These are phyloP conservation scores for Epinotia nisella DNA, from an alignment of 2,888 invertebrate genomes.

Conservation along the genomic window DNA sequence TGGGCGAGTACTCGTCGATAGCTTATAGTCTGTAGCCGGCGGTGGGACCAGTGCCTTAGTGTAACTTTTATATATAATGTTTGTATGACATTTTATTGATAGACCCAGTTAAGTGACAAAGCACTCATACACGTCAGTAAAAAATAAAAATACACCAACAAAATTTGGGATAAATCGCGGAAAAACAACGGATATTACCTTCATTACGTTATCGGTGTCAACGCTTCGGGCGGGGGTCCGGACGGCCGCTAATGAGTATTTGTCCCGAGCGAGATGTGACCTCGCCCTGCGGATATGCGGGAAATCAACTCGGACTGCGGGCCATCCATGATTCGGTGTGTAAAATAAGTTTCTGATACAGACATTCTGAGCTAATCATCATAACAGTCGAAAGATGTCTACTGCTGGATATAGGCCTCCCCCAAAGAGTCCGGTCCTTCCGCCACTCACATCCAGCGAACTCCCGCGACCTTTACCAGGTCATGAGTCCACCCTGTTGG, in stretches of 20 bases:
- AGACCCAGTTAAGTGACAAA: no score
- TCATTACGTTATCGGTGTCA: conserved; percentile 38
- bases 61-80: no score
- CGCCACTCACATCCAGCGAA: no score
- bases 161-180: conserved; percentile 26
- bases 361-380: neutral
- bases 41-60: no score
- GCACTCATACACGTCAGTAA: neutral
- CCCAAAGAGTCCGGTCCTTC: no score
- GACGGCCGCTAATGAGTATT: conserved; percentile 28
- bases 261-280: conserved; percentile 3
- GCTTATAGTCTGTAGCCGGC: no score
- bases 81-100: no score
- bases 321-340: neutral
- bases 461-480: no score
- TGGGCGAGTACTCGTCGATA: no score
- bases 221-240: conserved; percentile 13
- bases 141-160: neutral
- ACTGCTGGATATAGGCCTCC: no score
- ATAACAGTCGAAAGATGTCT: no score
- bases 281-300: conserved; percentile 12
- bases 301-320: conserved; percentile 4
- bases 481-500: no score
- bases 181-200: conserved; percentile 33
- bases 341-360: neutral